These are phyloP conservation scores for Chaetogeoica ovagalla DNA, from an alignment of 2,888 invertebrate genomes.

Conservation along the genomic window DNA sequence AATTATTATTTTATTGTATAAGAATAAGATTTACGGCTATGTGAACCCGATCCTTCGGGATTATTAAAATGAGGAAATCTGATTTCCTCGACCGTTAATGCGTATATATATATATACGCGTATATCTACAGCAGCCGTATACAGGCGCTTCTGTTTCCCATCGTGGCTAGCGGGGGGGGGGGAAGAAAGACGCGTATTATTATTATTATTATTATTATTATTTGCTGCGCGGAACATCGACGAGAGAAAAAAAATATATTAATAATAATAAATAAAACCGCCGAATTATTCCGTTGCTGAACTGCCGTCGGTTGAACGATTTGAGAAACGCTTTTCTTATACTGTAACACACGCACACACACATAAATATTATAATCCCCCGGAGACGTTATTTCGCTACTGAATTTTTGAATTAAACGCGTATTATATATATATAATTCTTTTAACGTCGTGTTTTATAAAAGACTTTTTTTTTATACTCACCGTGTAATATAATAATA, in stretches of 20 bases:
- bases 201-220: too few relatives aligned
- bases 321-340: background rate
- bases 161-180: too few relatives aligned
- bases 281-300: slow-evolving; percentile 8
- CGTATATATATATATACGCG: background rate
- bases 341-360: too few relatives aligned
- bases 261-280: slow-evolving; percentile 36
- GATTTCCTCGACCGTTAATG: slow-evolving; percentile 52
- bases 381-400: background rate
- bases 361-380: background rate
- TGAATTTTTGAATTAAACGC: background rate
- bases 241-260: slow-evolving; percentile 1
- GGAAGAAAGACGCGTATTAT: background rate
- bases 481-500: too few relatives aligned
- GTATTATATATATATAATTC: background rate
- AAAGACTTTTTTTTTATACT: too few relatives aligned
- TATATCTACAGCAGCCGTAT: background rate
- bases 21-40: slow-evolving; percentile 53
- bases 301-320: background rate
- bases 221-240: background rate
- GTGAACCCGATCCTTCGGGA: slow-evolving; percentile 52
- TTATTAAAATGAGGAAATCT: slow-evolving; percentile 53
- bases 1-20: slow-evolving; percentile 49
- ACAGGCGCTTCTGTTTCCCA: slow-evolving; percentile 38
- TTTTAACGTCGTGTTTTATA: background rate